Conservation (phyloP, 53 echinoderm and acorn worm genomes). For the Paelopatides confundens region DNA sequence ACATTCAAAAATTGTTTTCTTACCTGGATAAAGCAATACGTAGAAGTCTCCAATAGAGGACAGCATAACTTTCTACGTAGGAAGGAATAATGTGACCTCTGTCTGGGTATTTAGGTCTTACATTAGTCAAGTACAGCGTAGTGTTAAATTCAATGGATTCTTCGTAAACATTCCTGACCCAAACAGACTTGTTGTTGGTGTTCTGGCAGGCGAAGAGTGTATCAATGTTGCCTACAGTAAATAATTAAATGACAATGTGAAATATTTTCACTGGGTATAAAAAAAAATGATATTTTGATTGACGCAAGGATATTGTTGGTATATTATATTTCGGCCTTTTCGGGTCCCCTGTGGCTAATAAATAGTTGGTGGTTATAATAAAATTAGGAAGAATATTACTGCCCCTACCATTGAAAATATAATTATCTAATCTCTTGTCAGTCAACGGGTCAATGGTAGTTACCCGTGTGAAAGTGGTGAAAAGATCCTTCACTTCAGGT, state of each 20-base stretch:
- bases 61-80: slow-evolving; percentile 72
- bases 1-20: too few relatives aligned
- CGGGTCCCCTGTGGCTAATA: too few relatives aligned
- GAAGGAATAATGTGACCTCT: slow-evolving; percentile 48
- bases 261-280: too few relatives aligned
- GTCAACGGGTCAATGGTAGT: neutral
- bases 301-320: too few relatives aligned
- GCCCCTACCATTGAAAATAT: slow-evolving; percentile 57
- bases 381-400: too few relatives aligned
- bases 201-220: slow-evolving; percentile 61
- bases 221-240: slow-evolving; percentile 67
- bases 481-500: slow-evolving; percentile 62
- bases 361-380: too few relatives aligned
- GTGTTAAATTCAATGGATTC: slow-evolving; percentile 80
- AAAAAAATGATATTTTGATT: too few relatives aligned
- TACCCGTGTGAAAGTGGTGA: slow-evolving; percentile 39
- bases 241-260: too few relatives aligned
- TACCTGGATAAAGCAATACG: slow-evolving; percentile 78
- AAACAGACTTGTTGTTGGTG: slow-evolving; percentile 49
- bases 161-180: slow-evolving; percentile 59
- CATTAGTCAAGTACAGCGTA: slow-evolving; percentile 83
- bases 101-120: slow-evolving; percentile 58
- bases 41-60: slow-evolving; percentile 81
- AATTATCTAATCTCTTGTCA: slow-evolving; percentile 51
- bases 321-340: too few relatives aligned